Evolutionary conservation across 2,797 vertebrate genomes (phyloP), one percentile per base, ranked within the genome.

Genomic region (Schizopygopsis pylzovi): DNA sequence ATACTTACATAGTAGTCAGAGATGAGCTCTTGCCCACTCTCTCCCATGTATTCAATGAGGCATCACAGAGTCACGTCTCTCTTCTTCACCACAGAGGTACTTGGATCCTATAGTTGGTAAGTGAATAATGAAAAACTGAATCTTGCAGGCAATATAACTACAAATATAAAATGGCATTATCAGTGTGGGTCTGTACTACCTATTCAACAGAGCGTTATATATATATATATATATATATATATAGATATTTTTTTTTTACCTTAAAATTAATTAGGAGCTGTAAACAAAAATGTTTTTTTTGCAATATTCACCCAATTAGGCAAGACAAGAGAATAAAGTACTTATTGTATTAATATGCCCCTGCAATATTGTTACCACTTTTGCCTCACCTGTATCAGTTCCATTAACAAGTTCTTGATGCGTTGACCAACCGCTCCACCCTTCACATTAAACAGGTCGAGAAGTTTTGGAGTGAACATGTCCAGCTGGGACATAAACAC

Each of bases 11-110:
- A 41, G 41, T 73, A 73, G 41, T 73, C 71, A 73, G 71, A 73
- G 39, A 73, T 73, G 33, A 73, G 41, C 41, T 39, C 39, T 12
- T 73, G 71, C n/a, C 71, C 71, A 73, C 71, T 73, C 41, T 39
- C 71, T 45, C 71, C 39, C 22, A n/a, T 43, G 4, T 45, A 73
- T n/a, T 59, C 56, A 59, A 59, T 11, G 56, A 59, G 56, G 56
- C 9, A 59, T n/a, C 56, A 18, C 71, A 41, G 37, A 73, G 71
- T 73, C n/a, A 73, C n/a, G 22, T 73, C 71, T 39, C 33, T 73
- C 71, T 73, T 73, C 71, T 73, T 73, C 22, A 45, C 71, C 22
- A n/a, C 71, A 47, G 41, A 47, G 70, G 70, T 22, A 72, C 71
- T 41, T 73, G 71, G 43, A n/a, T 73, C 71, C 71, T 71, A 28